phyloP scores from a whole-genome alignment of 2,113 vertebrate species.

The Callorhinus ursinus region DNA sequence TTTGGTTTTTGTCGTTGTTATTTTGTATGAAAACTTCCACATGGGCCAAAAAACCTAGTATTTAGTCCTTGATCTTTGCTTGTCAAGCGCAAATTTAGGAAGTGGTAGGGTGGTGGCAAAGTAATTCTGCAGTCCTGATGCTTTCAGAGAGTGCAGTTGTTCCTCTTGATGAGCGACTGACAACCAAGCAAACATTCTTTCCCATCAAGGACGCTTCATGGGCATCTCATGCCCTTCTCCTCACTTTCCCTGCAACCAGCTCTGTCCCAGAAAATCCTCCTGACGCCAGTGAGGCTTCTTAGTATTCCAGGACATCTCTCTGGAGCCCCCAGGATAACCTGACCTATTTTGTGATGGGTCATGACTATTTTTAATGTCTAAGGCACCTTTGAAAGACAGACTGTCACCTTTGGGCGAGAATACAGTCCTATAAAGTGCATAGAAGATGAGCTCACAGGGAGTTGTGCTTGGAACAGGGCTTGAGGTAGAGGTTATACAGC shows the following conservation, averaged over 20 bases:
- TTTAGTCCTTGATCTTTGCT: neutral
- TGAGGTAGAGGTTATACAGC: neutral
- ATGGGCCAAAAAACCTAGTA: neutral
- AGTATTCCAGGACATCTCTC: constrained; percentile 48
- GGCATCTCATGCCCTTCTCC: neutral
- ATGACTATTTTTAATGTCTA: constrained; percentile 69
- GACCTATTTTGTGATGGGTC: constrained; percentile 66
- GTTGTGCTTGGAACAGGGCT: neutral
- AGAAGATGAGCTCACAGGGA: neutral
- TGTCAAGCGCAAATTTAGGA: neutral
- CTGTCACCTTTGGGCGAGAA: neutral
- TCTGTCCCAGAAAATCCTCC: constrained; percentile 63
- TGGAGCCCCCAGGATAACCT: neutral
- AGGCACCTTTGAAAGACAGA: neutral
- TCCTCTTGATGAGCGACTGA: neutral
- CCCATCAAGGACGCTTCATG: neutral
- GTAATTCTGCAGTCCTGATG: neutral
- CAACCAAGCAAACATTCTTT: neutral
- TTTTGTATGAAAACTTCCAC: neutral
- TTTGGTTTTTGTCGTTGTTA: neutral
- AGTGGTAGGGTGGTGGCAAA: fast-evolving
- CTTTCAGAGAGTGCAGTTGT: fast-evolving
- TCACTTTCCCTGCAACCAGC: neutral
- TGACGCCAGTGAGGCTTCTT: neutral
- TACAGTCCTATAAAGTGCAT: neutral